Base-by-base conservation (phyloP, 92 coral and sea anemone genomes). In the Zoanthus sansibaricus region DNA sequence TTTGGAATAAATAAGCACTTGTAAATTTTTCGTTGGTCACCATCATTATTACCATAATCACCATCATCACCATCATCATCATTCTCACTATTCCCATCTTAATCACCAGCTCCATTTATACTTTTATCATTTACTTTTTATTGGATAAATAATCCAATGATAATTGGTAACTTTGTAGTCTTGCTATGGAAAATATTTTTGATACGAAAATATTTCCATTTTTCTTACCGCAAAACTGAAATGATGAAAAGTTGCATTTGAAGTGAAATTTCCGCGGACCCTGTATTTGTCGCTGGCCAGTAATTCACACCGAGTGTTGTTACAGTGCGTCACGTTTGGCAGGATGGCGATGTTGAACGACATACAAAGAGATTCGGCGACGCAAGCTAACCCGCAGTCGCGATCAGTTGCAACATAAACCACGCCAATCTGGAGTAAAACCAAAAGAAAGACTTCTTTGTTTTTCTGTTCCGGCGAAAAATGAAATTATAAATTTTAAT, bases 281-380 rank as follows among this genome's bases (percentile, higher is more conserved):
- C 25, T 72, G 77, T 72, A 45, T 45, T 15, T 72, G 48, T 72
- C 77, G 9, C 25, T 72, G 55, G 77, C 9, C 4, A 72, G 77
- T 13, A 72, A 20, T 3, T 72, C 77, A 44, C 77, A 72, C 10
- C 14, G 77, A 6, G 6, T 44, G 48, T 16, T 47, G 1, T 20
- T 18, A 14, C 1, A 15, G 14, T 6, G 15, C 25, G 69, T 62
- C 77, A 9, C 25, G 6, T 37, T 11, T 1, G 77, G n/a, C 15
- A 15, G 77, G 54, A 72, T 32, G 20, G 77, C 77, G 7, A 72
- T 17, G 55, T 72, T 72, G 55, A 72, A 72, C 16, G 76, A 72
- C 10, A 72, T 20, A 72, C 76, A 72, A 6, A 17, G 76, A 72
- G 18, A 14, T 1, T 6, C 42, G 20, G 6, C 14, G 10, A 72